A percentile compares a stretch with the other conserved stretches of the same genome.
These are phyloP conservation scores for Odontomachus brunneus DNA, from an alignment of 1,140 invertebrate species.

Conservation along the genomic window DNA sequence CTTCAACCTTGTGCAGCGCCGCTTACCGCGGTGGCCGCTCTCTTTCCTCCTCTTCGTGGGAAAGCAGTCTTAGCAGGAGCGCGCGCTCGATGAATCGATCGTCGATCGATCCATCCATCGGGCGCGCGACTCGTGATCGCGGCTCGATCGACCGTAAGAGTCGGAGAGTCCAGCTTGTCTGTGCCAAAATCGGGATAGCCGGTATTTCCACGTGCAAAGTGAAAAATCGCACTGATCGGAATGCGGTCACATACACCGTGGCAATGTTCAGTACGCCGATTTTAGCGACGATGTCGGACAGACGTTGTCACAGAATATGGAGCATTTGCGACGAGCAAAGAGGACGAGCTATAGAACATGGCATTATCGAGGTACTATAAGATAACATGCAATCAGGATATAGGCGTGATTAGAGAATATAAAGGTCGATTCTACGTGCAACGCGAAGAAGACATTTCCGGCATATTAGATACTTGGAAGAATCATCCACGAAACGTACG, in stretches of 20 bases:
- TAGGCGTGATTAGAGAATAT: too few species aligned
- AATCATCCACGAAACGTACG: too few species aligned
- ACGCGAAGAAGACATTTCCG: too few species aligned
- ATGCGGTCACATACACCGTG: neutral
- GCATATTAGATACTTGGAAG: too few species aligned
- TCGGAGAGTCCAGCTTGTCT: neutral
- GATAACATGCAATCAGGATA: too few species aligned
- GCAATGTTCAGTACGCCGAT: neutral
- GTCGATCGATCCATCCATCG: constrained; percentile 6
- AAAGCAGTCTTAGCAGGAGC: constrained; percentile 19
- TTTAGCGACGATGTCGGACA: too few species aligned
- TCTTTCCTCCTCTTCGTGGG: neutral
- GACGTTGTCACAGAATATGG: too few species aligned
- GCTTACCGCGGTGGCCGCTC: neutral
- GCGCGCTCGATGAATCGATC: neutral
- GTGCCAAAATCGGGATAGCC: constrained; percentile 4
- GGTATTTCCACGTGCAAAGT: constrained; percentile 2
- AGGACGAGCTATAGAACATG: too few species aligned
- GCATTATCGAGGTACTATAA: too few species aligned
- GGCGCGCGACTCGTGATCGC: neutral
- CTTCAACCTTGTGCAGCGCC: constrained; percentile 11
- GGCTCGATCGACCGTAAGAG: constrained; percentile 25
- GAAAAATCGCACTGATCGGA: constrained; percentile 15
- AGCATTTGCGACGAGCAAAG: too few species aligned
- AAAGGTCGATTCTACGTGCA: too few species aligned